Percentiles rank a stretch among this genome's conserved stretches.
These are phyloP conservation scores for Prolemur simus DNA, from an alignment of 2,113 vertebrate species.

Conservation along the genomic window DNA sequence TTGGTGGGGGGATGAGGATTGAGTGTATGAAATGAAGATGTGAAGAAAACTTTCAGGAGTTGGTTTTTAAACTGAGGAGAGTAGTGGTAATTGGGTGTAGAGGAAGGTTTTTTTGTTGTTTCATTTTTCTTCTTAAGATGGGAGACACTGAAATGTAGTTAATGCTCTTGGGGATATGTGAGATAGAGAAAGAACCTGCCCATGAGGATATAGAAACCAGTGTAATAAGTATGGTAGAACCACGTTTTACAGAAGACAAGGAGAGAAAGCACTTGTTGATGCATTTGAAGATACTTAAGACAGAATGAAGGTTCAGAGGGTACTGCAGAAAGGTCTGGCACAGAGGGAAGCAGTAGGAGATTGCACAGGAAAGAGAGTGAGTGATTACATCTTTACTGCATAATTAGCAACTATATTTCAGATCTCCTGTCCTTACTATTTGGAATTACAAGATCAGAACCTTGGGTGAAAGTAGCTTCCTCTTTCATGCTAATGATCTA, in stretches of 20 bases:
- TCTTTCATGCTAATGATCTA: background rate
- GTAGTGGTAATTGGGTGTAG: background rate
- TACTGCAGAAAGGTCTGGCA: background rate
- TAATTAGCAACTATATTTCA: background rate
- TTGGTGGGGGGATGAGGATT: background rate
- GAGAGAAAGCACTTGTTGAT: background rate
- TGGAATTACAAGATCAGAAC: background rate
- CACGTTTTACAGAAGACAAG: background rate
- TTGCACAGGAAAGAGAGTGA: background rate
- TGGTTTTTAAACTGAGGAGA: background rate
- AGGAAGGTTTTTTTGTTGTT: background rate
- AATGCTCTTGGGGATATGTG: background rate
- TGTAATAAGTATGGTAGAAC: background rate
- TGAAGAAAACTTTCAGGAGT: background rate
- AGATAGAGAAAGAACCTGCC: background rate
- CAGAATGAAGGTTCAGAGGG: background rate
- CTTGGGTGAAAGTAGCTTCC: background rate
- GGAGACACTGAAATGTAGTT: background rate
- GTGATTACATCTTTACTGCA: background rate
- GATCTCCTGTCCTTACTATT: background rate
- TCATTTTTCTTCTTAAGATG: background rate
- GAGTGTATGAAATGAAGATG: background rate
- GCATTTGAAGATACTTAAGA: background rate
- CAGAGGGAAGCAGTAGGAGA: background rate
- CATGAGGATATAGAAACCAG: background rate